Base-by-base conservation (phyloP, 2,113 vertebrate genomes). In the Nothocercus julius region DNA sequence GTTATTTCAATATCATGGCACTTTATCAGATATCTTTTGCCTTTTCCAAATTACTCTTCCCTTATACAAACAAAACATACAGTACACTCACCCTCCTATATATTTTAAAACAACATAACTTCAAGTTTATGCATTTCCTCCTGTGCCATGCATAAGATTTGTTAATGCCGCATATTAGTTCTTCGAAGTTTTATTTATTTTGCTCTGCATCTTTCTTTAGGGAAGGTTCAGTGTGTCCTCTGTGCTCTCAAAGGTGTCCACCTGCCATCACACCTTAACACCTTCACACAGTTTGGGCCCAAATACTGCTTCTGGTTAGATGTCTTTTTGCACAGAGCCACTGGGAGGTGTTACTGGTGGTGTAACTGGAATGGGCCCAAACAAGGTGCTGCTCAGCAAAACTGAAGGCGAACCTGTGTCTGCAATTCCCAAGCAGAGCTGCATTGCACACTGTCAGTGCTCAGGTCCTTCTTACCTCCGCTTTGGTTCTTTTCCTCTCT, bases 41-140 rank as follows among this genome's bases (percentile, higher is more conserved):
- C 11, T 81, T 73, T 80, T 78, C 68, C 62, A 87, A 86, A 89
- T 87, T 45, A 30, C 5, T 58, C 13, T 76, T 95, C 82, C n/a
- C 19, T 6, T 80, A 11, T 38, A 19, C 21, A 74, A 95, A 80
- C 2, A 80, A 91, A 91, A 28, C 4, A 45, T 8, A 70, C 14
- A 21, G 5, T 2, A 64, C 7, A 67, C 5, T 1, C 8, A 61
- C 62, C 20, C 32, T 2, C 8, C 63, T 3, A 1, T 2, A 11
- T 6, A 45, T 82, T 78, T 68, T 30, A 64, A 75, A 94, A 44
- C 13, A 73, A 4, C 49, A 22, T 9, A 73, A 36, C 7, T 18
- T 44, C n/a, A 53, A 17, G 11, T 63, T 80, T 90, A 7, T 51
- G 5, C 34, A 70, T 67, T 59, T 95, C 11, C 18, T 82, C 30